These are phyloP conservation scores for Ceratina calcarata DNA, from an alignment of 1,140 invertebrate genomes.

Conservation along the genomic window DNA sequence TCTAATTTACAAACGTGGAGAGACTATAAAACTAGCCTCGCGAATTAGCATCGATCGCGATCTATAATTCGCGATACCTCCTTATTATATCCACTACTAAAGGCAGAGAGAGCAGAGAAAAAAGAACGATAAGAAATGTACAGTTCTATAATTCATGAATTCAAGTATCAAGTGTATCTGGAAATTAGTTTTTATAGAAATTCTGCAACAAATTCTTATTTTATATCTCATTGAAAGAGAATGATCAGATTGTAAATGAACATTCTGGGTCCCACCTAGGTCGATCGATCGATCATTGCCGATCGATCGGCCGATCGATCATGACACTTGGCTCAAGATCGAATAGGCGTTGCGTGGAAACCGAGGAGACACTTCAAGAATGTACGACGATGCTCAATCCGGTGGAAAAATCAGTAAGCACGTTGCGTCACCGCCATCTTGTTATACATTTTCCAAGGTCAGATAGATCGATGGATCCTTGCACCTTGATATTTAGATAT, in stretches of 20 bases:
- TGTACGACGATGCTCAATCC: slow-evolving; percentile 66
- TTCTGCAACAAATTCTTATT: too few relatives aligned
- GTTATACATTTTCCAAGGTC: slow-evolving; percentile 66
- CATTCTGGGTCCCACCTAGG: too few relatives aligned
- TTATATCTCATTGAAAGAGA: too few relatives aligned
- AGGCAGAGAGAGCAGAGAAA: neutral
- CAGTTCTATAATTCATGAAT: slow-evolving; percentile 1
- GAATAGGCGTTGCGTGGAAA: slow-evolving; percentile 66
- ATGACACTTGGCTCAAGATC: slow-evolving; percentile 58
- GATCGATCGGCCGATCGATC: slow-evolving; percentile 41
- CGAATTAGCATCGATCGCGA: slow-evolving; percentile 32
- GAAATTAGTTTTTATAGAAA: too few relatives aligned
- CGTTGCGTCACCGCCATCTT: slow-evolving; percentile 53
- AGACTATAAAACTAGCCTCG: slow-evolving; percentile 32
- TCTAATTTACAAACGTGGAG: slow-evolving; percentile 20
- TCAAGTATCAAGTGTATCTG: too few relatives aligned
- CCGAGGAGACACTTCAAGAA: slow-evolving; percentile 67
- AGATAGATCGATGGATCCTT: too few relatives aligned
- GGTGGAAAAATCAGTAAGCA: slow-evolving; percentile 64
- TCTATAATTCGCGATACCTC: neutral
- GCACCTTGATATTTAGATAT: too few relatives aligned
- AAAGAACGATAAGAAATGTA: slow-evolving; percentile 32
- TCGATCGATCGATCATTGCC: too few relatives aligned
- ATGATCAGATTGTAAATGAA: too few relatives aligned
- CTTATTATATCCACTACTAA: neutral